These are phyloP conservation scores for Laterallus jamaicensis DNA, from an alignment of 2,113 vertebrate genomes.

Conservation along the genomic window DNA sequence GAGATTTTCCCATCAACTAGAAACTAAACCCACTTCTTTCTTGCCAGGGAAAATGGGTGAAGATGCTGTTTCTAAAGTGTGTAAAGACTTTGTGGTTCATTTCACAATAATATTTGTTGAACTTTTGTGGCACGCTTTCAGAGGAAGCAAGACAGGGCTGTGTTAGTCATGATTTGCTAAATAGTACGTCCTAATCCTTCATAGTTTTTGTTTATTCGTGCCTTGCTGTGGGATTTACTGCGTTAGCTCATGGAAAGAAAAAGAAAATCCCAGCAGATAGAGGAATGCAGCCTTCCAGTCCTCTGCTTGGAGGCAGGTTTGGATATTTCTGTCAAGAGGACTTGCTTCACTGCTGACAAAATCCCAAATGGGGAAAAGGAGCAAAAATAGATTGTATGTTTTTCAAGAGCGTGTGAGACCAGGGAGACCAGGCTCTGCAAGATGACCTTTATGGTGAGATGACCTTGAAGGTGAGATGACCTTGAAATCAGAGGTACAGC, in stretches of 20 bases:
- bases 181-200: conserved; percentile 71
- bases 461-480: not conserved
- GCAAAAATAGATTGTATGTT: not conserved
- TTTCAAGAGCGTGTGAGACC: not conserved
- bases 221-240: conserved; percentile 72
- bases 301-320: conserved; percentile 70
- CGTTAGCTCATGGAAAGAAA: conserved; percentile 69
- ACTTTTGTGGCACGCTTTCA: conserved; percentile 71
- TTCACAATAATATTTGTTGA: conserved; percentile 74
- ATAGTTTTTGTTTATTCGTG: conserved; percentile 76
- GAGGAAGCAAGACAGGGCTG: conserved; percentile 61
- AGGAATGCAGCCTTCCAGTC: conserved; percentile 67
- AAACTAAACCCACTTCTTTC: conserved; percentile 48
- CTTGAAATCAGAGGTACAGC: not conserved
- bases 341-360: not conserved
- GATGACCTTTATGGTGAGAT: no score
- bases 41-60: conserved; percentile 51
- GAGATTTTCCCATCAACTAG: conserved; percentile 51
- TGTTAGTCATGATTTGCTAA: conserved; percentile 75
- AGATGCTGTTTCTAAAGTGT: conserved; percentile 62
- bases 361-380: not conserved
- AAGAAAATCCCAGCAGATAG: conserved; percentile 56
- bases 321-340: conserved; percentile 22
- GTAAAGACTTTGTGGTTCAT: conserved; percentile 65
- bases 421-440: not conserved